These are phyloP conservation scores for Labeo calbasu DNA, from an alignment of 2,797 vertebrate genomes.

Conservation along the genomic window DNA sequence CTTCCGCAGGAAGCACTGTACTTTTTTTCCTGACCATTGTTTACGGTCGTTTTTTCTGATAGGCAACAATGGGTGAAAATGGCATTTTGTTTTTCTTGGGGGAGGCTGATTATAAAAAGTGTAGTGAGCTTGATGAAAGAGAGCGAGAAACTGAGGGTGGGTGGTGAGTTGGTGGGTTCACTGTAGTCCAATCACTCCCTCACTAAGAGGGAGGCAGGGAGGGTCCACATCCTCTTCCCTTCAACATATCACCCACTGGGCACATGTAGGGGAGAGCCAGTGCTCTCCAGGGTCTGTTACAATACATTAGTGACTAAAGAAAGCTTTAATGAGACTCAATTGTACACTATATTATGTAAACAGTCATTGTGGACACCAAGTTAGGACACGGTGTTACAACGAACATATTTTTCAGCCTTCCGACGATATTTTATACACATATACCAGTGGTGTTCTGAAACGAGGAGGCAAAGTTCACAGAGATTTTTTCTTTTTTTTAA, in stretches of 20 bases:
- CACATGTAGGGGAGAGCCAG: neutral
- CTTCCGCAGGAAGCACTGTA: conserved; percentile 74
- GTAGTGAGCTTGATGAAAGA: conserved; percentile 52
- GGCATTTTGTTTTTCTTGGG: conserved; percentile 77
- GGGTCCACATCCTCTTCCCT: conserved; percentile 40
- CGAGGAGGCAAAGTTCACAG: no score
- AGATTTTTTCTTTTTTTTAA: no score
- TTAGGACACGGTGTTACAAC: neutral
- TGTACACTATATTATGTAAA: conserved; percentile 16
- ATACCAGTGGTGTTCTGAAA: no score
- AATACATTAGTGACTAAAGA: neutral
- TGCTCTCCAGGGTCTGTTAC: neutral
- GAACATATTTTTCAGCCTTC: neutral
- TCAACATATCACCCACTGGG: conserved; percentile 18
- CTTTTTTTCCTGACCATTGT: conserved; percentile 70
- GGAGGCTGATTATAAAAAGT: conserved; percentile 62
- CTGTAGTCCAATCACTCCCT: neutral
- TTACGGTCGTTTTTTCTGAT: conserved; percentile 73
- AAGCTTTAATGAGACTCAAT: conserved; percentile 9
- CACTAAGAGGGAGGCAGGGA: conserved; percentile 39
- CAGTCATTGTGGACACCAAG: neutral
- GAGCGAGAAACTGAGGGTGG: neutral
- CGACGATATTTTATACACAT: no score
- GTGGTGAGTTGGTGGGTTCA: conserved; percentile 13
- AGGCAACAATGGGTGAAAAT: conserved; percentile 77